phyloP scores from a whole-genome alignment of 2,888 invertebrate species.

The Timandra comae region DNA sequence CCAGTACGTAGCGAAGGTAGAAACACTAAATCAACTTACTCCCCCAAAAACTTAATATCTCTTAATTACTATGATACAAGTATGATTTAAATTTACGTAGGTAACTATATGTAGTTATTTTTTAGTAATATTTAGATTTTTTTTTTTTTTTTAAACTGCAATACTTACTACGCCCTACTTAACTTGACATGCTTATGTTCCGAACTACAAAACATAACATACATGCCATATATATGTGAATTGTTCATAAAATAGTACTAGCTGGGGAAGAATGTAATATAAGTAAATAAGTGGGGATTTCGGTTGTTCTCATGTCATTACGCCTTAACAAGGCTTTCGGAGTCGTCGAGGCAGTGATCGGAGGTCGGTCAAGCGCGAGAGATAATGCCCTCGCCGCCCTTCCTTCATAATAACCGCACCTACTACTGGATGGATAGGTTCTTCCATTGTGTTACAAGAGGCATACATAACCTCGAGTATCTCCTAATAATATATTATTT shows the following conservation, averaged over 20 bases:
- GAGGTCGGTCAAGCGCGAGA: constrained; percentile 70
- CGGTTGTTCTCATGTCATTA: constrained; percentile 61
- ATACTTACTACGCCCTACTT: no score
- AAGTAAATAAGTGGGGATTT: constrained; percentile 56
- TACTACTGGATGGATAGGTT: neutral
- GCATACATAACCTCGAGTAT: neutral
- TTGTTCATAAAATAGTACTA: constrained; percentile 27
- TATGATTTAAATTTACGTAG: no score
- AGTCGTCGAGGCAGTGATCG: constrained; percentile 61
- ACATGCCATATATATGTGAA: constrained; percentile 4
- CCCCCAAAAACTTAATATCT: no score
- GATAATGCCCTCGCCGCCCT: constrained; percentile 50
- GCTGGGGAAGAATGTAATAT: constrained; percentile 43
- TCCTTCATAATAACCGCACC: constrained; percentile 29
- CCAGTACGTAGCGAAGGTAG: no score
- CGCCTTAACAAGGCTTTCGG: constrained; percentile 65
- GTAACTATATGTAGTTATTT: no score
- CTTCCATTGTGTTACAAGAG: neutral
- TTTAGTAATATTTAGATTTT: no score
- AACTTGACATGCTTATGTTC: no score
- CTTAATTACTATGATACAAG: no score
- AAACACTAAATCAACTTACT: no score
- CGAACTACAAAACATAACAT: no score
- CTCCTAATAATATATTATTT: no score
- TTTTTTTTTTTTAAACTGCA: no score